Conservation (phyloP, 2,113 vertebrate genomes). For the Oreochromis spilurus region DNA sequence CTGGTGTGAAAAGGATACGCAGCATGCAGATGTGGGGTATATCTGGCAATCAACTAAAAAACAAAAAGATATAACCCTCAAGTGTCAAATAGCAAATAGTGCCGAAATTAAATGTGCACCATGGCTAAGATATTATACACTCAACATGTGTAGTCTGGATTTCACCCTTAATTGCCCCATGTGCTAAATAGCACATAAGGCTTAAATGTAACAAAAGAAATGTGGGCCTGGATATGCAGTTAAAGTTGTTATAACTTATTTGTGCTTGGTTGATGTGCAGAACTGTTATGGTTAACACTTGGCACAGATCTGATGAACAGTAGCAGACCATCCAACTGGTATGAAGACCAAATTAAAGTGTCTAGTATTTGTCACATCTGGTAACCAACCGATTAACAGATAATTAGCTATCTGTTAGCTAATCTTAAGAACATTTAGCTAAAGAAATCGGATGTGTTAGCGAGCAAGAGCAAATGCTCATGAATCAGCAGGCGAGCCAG, state of each 20-base stretch:
- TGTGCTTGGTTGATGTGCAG: not conserved
- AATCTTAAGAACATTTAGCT: not conserved
- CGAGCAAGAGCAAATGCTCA: not conserved
- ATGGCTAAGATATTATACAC: not conserved
- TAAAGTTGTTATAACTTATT: not conserved
- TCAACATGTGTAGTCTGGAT: not conserved
- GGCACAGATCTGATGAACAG: not conserved
- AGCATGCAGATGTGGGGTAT: not conserved
- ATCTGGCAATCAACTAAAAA: not conserved
- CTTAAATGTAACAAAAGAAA: not conserved
- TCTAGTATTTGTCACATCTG: not conserved
- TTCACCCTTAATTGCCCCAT: not conserved
- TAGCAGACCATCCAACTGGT: not conserved
- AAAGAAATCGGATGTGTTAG: not conserved
- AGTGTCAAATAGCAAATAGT: not conserved
- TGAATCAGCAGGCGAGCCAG: not conserved
- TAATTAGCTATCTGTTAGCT: not conserved
- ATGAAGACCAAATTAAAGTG: not conserved
- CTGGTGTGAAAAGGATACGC: too few species aligned
- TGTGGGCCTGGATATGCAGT: not conserved
- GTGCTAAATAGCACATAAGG: not conserved
- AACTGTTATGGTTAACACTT: not conserved
- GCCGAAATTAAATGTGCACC: fast-evolving
- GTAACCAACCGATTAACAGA: not conserved
- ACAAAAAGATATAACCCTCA: not conserved